Conservation (phyloP, 2,797 vertebrate species). For the Brotogeris chrysoptera region DNA sequence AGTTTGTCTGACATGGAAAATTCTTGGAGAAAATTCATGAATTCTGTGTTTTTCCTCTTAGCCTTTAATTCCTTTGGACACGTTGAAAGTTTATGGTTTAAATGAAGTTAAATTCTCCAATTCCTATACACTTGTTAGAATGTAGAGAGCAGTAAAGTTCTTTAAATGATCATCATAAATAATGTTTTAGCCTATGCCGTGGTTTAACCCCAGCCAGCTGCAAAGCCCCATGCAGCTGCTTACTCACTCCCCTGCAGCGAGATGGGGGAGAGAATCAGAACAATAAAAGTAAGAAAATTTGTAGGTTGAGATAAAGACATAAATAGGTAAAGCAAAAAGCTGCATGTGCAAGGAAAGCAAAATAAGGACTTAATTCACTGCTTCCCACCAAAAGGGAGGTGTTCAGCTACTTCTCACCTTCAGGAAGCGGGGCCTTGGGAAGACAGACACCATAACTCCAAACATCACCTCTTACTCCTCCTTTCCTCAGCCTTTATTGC, state of each 20-base stretch:
- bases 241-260: rapidly evolving
- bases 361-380: background rate
- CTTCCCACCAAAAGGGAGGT: background rate
- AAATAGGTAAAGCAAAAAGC: background rate
- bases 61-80: background rate
- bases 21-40: background rate
- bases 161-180: background rate
- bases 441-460: background rate
- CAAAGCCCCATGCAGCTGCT: background rate
- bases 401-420: background rate
- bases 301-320: background rate
- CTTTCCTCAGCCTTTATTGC: background rate
- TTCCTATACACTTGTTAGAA: background rate
- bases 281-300: background rate
- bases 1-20: background rate
- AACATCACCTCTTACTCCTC: background rate
- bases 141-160: background rate
- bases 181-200: background rate
- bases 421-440: background rate
- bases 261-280: background rate
- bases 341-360: background rate
- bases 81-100: background rate
- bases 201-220: background rate
- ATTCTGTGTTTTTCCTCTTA: background rate
- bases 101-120: background rate